Evolutionary conservation across 2,113 vertebrate species (phyloP), one percentile per base, ranked within the genome.

Genomic region (Porphyrio hochstetteri): DNA sequence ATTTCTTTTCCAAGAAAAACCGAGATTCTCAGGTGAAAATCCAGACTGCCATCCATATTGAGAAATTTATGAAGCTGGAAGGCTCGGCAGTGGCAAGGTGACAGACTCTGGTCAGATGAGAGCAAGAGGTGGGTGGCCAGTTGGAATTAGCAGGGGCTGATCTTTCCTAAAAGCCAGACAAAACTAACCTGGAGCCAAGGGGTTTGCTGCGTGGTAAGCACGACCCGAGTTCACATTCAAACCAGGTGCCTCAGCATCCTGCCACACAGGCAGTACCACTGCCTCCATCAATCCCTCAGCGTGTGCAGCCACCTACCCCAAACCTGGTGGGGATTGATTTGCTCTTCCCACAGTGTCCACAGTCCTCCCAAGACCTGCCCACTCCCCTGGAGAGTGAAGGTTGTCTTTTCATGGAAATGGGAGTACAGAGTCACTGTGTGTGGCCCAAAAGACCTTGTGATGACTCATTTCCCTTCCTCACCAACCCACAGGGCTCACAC

Each of bases 171-270:
- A 64, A 85, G 24, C 24, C 85, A 93, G 23, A 55, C 3, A 29
- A 60, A 77, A 57, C 18, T 65, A 20, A 77, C 40, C 3, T 38
- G 17, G 44, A 90, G 7, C 48, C 50, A 60, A 50, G 31, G 21
- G 8, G 5, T 36, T 35, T 2, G 1, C 33, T 25, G 13, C 1
- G 0, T 10, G 31, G 63, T 59, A 19, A 53, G 50, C 11, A 20
- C 10, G 36, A 33, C 61, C 12, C 0, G 1, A 33, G 48, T 38
- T 38, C 16, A 18, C 33, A 23, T 56, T 38, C 18, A 5, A 21
- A 63, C 13, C 33, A 18, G 29, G 36, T 48, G 36, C 10, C 40
- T 28, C 48, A 17, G 10, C 31, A 31, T 38, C 38, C 35, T 56
- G 52, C 82, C 42, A 33, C 6, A 4, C n/a, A 69, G 15, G 35